Conservation (phyloP, 2,113 vertebrate genomes). For the Lates calcarifer region DNA sequence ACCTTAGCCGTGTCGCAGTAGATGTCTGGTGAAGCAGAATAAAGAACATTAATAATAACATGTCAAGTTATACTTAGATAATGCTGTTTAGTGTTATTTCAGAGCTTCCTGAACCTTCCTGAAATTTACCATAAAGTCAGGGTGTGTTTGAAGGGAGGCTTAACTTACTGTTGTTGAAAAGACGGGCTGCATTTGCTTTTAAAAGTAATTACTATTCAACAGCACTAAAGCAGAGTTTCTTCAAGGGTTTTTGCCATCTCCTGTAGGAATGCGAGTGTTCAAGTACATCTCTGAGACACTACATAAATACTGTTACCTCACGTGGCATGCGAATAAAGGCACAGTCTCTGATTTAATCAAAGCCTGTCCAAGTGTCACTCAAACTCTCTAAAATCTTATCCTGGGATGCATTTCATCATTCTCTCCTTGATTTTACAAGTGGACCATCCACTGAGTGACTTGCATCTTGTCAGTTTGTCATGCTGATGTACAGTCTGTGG, state of each 20-base stretch:
- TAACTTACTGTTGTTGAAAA: background rate
- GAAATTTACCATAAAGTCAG: background rate
- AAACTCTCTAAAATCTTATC: background rate
- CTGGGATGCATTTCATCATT: constrained; percentile 19
- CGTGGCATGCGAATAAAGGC: constrained; percentile 1
- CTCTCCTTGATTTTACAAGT: background rate
- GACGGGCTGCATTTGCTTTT: background rate
- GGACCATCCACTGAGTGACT: constrained; percentile 23
- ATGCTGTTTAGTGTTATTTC: constrained; percentile 29
- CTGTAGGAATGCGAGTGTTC: background rate
- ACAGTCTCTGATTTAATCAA: constrained; percentile 3
- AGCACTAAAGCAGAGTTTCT: background rate
- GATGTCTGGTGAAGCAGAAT: background rate
- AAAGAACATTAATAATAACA: constrained; percentile 9
- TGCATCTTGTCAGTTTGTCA: constrained; percentile 22
- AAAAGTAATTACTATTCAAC: background rate
- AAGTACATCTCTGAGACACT: background rate
- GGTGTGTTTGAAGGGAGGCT: background rate
- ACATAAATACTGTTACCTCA: background rate
- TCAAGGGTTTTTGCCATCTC: background rate
- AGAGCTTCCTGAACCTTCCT: constrained; percentile 32
- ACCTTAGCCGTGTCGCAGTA: background rate
- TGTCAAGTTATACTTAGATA: background rate
- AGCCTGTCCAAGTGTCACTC: constrained; percentile 17
- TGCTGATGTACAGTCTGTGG: constrained; percentile 5